Percentiles rank a stretch among this genome's conserved stretches.
Evolutionary conservation across 2,888 invertebrate species (phyloP).

Genomic region (Antitype chi): DNA sequence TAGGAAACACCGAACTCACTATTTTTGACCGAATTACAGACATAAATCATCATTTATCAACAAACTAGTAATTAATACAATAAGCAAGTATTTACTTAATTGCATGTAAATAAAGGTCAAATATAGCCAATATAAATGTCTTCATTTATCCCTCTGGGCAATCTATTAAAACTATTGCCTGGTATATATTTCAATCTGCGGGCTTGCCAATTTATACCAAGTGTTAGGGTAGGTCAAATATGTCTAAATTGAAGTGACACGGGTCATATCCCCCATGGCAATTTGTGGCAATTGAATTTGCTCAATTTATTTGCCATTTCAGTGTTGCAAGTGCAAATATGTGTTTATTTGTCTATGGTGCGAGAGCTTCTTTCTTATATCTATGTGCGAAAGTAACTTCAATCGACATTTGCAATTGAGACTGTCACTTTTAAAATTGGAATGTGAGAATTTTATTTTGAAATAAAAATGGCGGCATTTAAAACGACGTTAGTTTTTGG

Average conservation of each 20-base stretch:
- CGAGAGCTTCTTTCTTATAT: neutral
- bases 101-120: constrained; percentile 20
- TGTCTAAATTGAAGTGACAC: constrained; percentile 42
- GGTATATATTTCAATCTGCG: constrained; percentile 54
- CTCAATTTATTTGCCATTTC: constrained; percentile 59
- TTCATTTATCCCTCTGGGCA: constrained; percentile 24
- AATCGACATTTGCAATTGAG: constrained; percentile 31
- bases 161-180: constrained; percentile 47
- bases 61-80: neutral
- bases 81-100: constrained; percentile 12
- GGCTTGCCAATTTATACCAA: constrained; percentile 50
- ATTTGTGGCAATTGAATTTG: constrained; percentile 53
- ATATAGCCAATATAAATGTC: constrained; percentile 31
- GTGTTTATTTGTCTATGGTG: constrained; percentile 11
- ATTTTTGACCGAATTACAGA: too few relatives aligned
- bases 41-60: too few relatives aligned
- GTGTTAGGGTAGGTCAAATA: constrained; percentile 51
- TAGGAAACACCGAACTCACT: too few relatives aligned
- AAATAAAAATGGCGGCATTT: neutral
- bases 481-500: neutral
- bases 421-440: constrained; percentile 22
- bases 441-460: constrained; percentile 11
- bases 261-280: constrained; percentile 46
- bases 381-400: neutral
- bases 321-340: constrained; percentile 23